A percentile compares a stretch with the other conserved stretches of the same genome.
Conservation (phyloP, 1,140 invertebrate species). For the Acromyrmex echinatior region DNA sequence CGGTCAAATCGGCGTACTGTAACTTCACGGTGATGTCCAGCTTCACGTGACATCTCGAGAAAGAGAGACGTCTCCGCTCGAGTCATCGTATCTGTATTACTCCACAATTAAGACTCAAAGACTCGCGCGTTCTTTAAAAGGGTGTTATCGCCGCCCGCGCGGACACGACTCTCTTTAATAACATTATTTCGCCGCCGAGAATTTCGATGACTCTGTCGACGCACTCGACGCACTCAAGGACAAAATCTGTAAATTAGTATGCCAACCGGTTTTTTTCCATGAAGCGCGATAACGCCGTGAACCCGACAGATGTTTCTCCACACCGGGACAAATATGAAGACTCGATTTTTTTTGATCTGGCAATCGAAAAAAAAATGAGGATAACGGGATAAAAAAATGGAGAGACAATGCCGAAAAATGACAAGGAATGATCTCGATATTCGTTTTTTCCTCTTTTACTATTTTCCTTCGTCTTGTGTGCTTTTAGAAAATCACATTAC, state of each 20-base stretch:
- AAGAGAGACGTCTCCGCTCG: background rate
- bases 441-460: background rate
- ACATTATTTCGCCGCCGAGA: slow-evolving; percentile 26
- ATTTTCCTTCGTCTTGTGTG: background rate
- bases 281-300: slow-evolving; percentile 67
- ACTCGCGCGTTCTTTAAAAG: slow-evolving; percentile 46
- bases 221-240: background rate
- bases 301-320: slow-evolving; percentile 66
- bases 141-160: slow-evolving; percentile 29
- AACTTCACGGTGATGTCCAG: slow-evolving; percentile 13
- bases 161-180: slow-evolving; percentile 50
- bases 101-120: slow-evolving; percentile 41
- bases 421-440: background rate
- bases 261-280: slow-evolving; percentile 68
- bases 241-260: slow-evolving; percentile 65
- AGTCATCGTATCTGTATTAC: slow-evolving; percentile 53
- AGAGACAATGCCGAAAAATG: slow-evolving; percentile 7
- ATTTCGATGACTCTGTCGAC: slow-evolving; percentile 31
- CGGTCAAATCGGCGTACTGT: slow-evolving; percentile 35
- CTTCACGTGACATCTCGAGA: slow-evolving; percentile 3
- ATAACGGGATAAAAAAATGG: background rate
- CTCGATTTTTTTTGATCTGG: slow-evolving; percentile 24
- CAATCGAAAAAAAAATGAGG: slow-evolving; percentile 16
- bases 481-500: background rate
- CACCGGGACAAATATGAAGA: slow-evolving; percentile 63